Conservation (phyloP, 2,888 invertebrate species). For the Lamellibrachia columna region DNA sequence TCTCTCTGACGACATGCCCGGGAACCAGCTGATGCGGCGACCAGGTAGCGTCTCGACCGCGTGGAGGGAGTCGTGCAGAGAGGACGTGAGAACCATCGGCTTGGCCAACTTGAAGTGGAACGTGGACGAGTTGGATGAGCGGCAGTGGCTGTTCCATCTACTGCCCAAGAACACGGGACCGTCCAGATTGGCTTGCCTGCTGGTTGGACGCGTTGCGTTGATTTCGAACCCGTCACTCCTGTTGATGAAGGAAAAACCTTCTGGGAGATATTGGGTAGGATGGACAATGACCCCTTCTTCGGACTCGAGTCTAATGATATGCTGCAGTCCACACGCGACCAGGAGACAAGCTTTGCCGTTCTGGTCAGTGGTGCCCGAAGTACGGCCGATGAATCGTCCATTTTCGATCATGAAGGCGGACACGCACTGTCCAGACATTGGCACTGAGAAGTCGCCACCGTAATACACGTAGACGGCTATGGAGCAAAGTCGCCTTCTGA, state of each 20-base stretch:
- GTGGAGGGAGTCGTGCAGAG: neutral
- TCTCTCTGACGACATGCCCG: neutral
- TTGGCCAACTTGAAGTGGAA: conserved; percentile 4
- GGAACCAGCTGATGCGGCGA: neutral
- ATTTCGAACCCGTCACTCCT: neutral
- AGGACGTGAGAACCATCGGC: neutral
- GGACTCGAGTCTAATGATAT: neutral
- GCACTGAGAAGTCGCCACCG: neutral
- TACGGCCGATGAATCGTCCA: neutral
- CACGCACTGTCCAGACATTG: neutral
- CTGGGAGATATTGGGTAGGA: neutral
- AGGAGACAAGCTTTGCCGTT: neutral
- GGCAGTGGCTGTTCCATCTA: neutral
- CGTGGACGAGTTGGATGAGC: neutral
- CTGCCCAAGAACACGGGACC: neutral
- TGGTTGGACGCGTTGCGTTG: neutral
- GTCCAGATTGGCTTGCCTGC: neutral
- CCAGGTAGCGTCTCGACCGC: neutral
- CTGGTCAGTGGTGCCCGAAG: neutral
- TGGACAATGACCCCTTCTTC: neutral
- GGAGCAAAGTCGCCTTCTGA: neutral
- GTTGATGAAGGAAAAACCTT: neutral
- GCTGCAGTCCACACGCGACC: neutral
- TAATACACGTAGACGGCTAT: neutral
- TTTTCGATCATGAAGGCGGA: neutral